Evolutionary conservation across 2,797 vertebrate species (phyloP).

Genomic region (Pteropus rufus): DNA sequence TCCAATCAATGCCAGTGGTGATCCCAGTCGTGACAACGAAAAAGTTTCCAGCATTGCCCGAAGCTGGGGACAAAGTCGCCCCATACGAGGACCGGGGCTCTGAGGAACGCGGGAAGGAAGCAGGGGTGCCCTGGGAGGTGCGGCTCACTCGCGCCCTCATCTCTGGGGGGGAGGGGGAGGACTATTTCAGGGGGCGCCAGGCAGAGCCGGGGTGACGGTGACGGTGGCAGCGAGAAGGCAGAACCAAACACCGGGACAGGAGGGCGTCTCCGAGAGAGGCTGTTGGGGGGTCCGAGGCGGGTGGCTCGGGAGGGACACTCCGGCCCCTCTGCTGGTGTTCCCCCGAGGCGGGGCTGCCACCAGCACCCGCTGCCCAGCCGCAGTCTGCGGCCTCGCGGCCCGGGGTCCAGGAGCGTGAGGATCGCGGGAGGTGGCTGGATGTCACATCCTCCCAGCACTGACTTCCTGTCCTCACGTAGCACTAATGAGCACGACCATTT

Average conservation of each 20-base stretch:
- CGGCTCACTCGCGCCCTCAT: not conserved
- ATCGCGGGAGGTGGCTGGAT: no score
- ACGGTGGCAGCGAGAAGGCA: not conserved
- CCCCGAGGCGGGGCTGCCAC: not conserved
- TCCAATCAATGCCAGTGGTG: fast-evolving
- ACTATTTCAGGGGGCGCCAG: not conserved
- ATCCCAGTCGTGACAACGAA: fast-evolving
- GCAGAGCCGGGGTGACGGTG: not conserved
- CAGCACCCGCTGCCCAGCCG: not conserved
- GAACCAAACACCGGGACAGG: not conserved
- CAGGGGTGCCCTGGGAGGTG: no score
- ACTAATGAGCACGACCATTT: not conserved
- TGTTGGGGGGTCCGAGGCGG: not conserved
- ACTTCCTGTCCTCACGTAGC: fast-evolving
- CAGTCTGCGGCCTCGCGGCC: not conserved
- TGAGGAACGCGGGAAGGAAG: not conserved
- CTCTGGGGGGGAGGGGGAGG: not conserved
- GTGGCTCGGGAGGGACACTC: fast-evolving
- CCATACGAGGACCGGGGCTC: fast-evolving
- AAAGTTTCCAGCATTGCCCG: not conserved
- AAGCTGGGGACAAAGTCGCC: fast-evolving
- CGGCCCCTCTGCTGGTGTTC: not conserved
- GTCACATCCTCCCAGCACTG: not conserved
- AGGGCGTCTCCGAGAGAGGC: no score
- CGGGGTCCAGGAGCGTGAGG: not conserved